These are phyloP conservation scores for Eumerus sabulonum DNA, from an alignment of 2,888 invertebrate species.

Conservation along the genomic window DNA sequence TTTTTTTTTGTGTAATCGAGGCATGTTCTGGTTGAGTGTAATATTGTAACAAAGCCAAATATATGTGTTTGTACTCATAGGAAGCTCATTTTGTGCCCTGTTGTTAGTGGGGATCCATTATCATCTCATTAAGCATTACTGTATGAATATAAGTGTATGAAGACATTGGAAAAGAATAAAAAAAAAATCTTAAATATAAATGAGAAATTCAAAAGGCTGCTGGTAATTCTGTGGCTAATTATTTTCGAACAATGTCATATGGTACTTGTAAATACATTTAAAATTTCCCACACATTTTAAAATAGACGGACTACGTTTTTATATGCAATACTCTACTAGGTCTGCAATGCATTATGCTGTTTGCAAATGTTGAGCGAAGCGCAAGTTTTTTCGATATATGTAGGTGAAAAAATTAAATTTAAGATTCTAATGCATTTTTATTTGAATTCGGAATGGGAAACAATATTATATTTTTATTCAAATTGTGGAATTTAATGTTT, in stretches of 20 bases:
- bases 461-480: too few species aligned
- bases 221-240: background rate
- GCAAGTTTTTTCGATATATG: too few species aligned
- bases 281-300: slow-evolving; percentile 60
- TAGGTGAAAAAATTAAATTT: too few species aligned
- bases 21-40: slow-evolving; percentile 12
- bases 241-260: background rate
- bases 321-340: too few species aligned
- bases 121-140: slow-evolving; percentile 44
- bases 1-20: background rate
- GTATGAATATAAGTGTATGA: background rate
- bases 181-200: background rate
- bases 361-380: too few species aligned
- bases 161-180: slow-evolving; percentile 9
- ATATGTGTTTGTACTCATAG: background rate
- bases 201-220: background rate
- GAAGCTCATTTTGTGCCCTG: too few species aligned
- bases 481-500: too few species aligned
- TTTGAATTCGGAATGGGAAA: too few species aligned
- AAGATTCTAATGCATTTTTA: too few species aligned
- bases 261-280: slow-evolving; percentile 23
- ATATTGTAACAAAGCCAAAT: slow-evolving; percentile 5
- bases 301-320: too few species aligned
- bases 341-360: too few species aligned
- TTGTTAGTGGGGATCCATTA: slow-evolving; percentile 28